Evolutionary conservation across 1,140 invertebrate genomes (phyloP).

Genomic region (Aphis gossypii): DNA sequence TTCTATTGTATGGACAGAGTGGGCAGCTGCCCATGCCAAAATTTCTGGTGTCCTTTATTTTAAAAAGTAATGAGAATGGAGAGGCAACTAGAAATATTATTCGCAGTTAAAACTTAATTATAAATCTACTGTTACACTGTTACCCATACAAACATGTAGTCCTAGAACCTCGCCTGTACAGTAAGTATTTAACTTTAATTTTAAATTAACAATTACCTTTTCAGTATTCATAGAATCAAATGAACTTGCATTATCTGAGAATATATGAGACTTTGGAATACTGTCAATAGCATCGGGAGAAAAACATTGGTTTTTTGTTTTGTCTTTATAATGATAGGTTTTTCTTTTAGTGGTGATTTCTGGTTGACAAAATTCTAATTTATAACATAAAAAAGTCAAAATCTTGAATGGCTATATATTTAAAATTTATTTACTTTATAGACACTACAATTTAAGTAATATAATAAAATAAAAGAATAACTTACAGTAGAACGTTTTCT

Average conservation of each 20-base stretch:
- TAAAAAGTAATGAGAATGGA: too few species aligned
- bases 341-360: not conserved
- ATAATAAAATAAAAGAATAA: not conserved
- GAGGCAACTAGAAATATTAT: too few species aligned
- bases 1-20: too few species aligned
- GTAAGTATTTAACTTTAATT: too few species aligned
- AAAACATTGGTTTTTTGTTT: conserved; percentile 16
- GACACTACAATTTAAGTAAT: not conserved
- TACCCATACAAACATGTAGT: too few species aligned
- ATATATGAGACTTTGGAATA: conserved; percentile 54
- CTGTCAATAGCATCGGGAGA: conserved; percentile 30
- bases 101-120: too few species aligned
- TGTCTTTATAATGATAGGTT: not conserved
- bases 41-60: too few species aligned
- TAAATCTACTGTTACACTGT: too few species aligned
- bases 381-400: not conserved
- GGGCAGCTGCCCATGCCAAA: too few species aligned
- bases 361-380: not conserved
- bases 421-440: not conserved
- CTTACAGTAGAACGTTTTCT: not conserved
- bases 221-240: conserved; percentile 42
- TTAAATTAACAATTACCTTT: not conserved
- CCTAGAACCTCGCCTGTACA: too few species aligned
- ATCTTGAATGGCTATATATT: not conserved
- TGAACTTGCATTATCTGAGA: conserved; percentile 68